These are phyloP conservation scores for Prochilodus magdalenae DNA, from an alignment of 2,113 vertebrate species.

Conservation along the genomic window DNA sequence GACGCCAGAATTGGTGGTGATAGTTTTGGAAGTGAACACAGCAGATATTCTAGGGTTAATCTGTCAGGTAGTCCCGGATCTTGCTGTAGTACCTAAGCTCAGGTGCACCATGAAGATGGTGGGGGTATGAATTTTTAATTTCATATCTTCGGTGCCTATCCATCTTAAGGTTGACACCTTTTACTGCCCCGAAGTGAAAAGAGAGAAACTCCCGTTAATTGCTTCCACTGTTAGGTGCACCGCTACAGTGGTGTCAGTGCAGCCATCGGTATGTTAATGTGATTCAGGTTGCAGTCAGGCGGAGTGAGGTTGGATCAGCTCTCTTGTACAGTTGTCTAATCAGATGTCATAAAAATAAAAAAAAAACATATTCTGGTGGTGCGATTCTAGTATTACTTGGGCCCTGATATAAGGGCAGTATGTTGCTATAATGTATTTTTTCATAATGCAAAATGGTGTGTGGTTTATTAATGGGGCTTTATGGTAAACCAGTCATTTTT, in stretches of 20 bases:
- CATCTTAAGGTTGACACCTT: neutral
- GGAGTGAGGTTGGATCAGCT: neutral
- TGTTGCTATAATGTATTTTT: neutral
- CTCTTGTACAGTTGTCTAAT: conserved; percentile 18
- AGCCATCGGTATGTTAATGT: conserved; percentile 34
- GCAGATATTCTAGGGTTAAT: neutral
- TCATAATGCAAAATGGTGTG: neutral
- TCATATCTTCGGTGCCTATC: neutral
- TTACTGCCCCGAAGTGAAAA: neutral
- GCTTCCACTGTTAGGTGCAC: conserved; percentile 26
- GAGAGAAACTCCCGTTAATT: conserved; percentile 41
- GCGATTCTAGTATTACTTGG: too few species aligned
- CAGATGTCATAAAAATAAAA: neutral
- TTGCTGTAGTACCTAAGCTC: neutral
- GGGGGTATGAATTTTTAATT: conserved; percentile 26
- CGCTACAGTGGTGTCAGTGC: conserved; percentile 8
- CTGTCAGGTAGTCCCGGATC: neutral
- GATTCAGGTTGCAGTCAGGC: conserved; percentile 14
- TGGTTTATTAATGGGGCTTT: neutral
- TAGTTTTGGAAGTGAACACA: neutral
- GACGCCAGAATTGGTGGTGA: too few species aligned
- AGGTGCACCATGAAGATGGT: neutral
- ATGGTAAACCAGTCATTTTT: too few species aligned
- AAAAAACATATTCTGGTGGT: too few species aligned
- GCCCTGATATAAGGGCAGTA: neutral